Evolutionary conservation across 1,140 invertebrate species (phyloP).

Genomic region (Ceratina australensis): DNA sequence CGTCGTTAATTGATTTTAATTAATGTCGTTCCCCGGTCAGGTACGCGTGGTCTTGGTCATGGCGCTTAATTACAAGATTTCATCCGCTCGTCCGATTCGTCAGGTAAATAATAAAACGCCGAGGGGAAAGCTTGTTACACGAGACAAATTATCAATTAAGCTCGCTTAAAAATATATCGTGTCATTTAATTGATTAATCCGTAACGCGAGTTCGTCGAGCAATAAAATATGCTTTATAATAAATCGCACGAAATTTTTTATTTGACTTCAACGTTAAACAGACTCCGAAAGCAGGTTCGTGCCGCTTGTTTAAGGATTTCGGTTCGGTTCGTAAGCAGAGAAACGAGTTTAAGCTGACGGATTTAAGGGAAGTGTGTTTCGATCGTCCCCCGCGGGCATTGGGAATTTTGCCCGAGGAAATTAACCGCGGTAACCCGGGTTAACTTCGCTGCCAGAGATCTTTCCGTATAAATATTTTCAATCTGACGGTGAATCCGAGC

Average conservation of each 20-base stretch:
- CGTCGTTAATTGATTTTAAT: conserved; percentile 59
- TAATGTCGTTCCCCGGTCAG: conserved; percentile 48
- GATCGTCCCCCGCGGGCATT: background rate
- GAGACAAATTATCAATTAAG: conserved; percentile 37
- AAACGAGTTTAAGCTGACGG: too few species aligned
- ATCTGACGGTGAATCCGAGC: background rate
- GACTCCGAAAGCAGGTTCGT: too few species aligned
- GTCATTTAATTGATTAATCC: too few species aligned
- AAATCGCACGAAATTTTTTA: too few species aligned
- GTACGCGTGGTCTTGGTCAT: too few species aligned
- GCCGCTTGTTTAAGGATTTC: too few species aligned
- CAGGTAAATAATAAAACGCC: conserved; percentile 47
- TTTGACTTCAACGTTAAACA: too few species aligned
- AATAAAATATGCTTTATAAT: too few species aligned
- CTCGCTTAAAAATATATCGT: too few species aligned
- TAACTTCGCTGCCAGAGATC: background rate
- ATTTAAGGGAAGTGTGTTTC: too few species aligned
- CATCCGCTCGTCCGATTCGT: background rate
- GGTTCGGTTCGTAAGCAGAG: too few species aligned
- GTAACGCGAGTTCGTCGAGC: too few species aligned
- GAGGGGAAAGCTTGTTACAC: background rate
- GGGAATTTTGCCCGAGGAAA: background rate
- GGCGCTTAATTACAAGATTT: conserved; percentile 38
- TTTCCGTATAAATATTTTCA: background rate
- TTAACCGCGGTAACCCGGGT: conserved; percentile 13